These are phyloP conservation scores for Eulithis prunata DNA, from an alignment of 2,888 invertebrate species.

Conservation along the genomic window DNA sequence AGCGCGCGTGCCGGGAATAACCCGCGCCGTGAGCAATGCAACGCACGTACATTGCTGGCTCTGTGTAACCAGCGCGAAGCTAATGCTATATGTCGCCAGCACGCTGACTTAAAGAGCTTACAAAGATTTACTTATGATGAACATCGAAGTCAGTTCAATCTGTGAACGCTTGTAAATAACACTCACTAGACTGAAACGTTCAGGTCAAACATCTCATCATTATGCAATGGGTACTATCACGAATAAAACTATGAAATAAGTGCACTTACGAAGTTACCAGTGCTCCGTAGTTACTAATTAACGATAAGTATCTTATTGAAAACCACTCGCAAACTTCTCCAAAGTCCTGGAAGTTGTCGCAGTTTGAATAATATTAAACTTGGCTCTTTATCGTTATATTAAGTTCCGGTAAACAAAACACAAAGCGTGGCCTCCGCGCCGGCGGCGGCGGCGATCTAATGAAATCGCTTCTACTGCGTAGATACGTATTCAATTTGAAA, in stretches of 20 bases:
- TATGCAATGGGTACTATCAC: neutral
- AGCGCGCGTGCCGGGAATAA: slow-evolving; percentile 22
- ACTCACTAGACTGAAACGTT: too few species aligned
- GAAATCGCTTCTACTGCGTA: slow-evolving; percentile 22
- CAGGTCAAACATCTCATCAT: too few species aligned
- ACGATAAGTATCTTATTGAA: slow-evolving; percentile 11
- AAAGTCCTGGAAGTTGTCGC: slow-evolving; percentile 5
- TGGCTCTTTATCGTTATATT: slow-evolving; percentile 29
- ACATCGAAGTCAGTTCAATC: too few species aligned
- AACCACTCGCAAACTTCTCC: slow-evolving; percentile 10
- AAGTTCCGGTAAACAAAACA: slow-evolving; percentile 28
- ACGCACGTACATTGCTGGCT: neutral
- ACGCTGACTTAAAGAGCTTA: too few species aligned
- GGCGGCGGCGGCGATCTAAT: slow-evolving; percentile 12
- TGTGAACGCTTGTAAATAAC: too few species aligned
- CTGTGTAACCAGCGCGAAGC: neutral
- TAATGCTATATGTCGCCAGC: neutral
- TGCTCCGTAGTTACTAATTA: neutral
- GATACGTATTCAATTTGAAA: too few species aligned
- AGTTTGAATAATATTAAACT: slow-evolving; percentile 28
- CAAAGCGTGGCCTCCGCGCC: slow-evolving; percentile 16
- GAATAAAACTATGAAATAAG: neutral
- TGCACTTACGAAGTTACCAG: neutral
- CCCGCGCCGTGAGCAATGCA: neutral
- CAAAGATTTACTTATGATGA: too few species aligned